A percentile compares a stretch with the other conserved stretches of the same genome.
Conservation (phyloP, 2,888 invertebrate species). For the Punctoribates punctum region DNA sequence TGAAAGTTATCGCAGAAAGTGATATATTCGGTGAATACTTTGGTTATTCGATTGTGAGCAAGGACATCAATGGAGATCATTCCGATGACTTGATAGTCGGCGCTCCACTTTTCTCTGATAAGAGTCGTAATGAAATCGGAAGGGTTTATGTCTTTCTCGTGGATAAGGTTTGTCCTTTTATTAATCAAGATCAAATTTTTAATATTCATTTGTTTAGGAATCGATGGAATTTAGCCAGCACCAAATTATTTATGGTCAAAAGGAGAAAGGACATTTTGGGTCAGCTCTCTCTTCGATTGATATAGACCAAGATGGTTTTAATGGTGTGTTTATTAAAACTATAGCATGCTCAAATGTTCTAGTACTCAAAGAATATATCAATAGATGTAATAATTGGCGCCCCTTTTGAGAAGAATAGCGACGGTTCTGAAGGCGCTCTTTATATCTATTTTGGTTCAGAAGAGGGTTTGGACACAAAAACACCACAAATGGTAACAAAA, state of each 20-base stretch:
- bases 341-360: too few relatives aligned
- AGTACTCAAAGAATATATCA: too few relatives aligned
- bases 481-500: neutral
- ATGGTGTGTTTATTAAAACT: conserved; percentile 8
- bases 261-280: neutral
- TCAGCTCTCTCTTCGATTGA: neutral
- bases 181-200: neutral
- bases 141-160: neutral
- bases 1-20: too few relatives aligned
- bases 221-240: neutral
- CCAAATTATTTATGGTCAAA: neutral
- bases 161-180: neutral
- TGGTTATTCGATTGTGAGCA: neutral
- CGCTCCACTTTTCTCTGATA: neutral
- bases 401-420: neutral
- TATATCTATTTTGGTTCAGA: conserved; percentile 2
- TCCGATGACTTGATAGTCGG: neutral
- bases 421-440: neutral
- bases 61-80: neutral
- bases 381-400: conserved; percentile 4
- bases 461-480: neutral
- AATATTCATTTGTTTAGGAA: neutral
- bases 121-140: neutral
- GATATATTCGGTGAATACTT: neutral
- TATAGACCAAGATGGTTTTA: neutral